Percentiles rank a stretch among this genome's conserved stretches.
Conservation (phyloP, 2,797 vertebrate species). For the Pantherophis alleghaniensis region DNA sequence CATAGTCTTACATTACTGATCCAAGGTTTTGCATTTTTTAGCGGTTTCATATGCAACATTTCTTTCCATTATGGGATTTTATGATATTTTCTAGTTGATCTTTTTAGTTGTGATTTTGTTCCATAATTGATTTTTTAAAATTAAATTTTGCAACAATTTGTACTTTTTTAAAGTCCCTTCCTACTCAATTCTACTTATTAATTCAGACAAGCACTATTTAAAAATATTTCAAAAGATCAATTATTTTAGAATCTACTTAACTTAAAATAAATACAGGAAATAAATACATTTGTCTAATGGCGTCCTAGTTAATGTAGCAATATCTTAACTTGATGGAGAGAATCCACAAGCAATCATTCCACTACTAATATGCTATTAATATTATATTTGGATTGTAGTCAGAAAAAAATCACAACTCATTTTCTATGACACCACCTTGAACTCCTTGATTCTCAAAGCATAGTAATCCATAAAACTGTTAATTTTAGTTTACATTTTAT, state of each 20-base stretch:
- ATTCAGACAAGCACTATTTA: not conserved
- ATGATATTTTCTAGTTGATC: not conserved
- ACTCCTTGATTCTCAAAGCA: not conserved
- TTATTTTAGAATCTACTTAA: slow-evolving; percentile 1
- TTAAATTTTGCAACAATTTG: not conserved
- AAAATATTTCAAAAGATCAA: not conserved
- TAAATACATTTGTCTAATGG: not conserved
- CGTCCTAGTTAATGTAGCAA: not conserved
- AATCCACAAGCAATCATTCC: not conserved
- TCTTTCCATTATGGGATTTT: not conserved
- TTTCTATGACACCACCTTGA: not conserved
- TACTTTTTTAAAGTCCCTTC: not conserved
- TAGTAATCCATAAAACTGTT: not conserved
- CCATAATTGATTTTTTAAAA: not conserved
- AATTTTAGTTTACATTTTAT: not conserved
- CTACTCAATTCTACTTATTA: slow-evolving; percentile 11
- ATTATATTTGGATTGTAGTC: not conserved
- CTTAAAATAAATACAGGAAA: not conserved
- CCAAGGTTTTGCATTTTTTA: not conserved
- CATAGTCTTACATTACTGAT: not conserved
- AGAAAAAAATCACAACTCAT: not conserved
- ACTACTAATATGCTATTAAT: not conserved
- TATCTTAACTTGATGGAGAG: not conserved
- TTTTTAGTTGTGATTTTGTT: not conserved
- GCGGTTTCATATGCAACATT: not conserved